phyloP scores from a whole-genome alignment of 2,113 vertebrate genomes.

The Pituophis catenifer region DNA sequence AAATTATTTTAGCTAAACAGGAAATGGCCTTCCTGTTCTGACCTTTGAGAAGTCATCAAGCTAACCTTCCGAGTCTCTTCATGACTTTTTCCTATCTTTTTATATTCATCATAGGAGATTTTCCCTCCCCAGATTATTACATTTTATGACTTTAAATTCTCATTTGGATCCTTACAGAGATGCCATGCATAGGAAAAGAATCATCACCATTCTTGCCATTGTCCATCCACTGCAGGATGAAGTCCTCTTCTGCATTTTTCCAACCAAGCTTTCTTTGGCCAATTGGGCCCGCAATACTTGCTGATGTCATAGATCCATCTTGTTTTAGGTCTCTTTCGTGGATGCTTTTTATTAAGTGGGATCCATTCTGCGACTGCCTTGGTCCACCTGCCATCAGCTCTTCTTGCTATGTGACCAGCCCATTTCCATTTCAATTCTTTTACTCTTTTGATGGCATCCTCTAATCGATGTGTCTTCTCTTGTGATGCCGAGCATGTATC shows the following conservation, averaged over 20 bases:
- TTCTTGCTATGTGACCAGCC: background rate
- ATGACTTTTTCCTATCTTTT: background rate
- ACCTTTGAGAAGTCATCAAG: background rate
- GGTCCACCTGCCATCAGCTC: background rate
- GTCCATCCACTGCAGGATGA: background rate
- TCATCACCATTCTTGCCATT: background rate
- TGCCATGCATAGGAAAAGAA: background rate
- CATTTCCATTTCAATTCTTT: background rate
- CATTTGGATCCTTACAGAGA: background rate
- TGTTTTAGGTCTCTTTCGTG: background rate
- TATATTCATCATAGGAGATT: background rate
- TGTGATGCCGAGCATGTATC: background rate
- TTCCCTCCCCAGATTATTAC: background rate
- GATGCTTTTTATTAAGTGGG: background rate
- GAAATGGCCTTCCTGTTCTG: slow-evolving; percentile 11
- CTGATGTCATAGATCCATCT: background rate
- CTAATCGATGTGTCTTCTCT: background rate
- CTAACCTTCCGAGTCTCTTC: background rate
- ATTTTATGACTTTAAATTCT: background rate
- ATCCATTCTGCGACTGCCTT: background rate
- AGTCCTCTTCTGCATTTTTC: background rate
- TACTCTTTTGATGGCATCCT: background rate
- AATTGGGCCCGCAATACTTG: background rate
- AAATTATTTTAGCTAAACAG: slow-evolving; percentile 14
- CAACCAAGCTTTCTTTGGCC: background rate